phyloP scores from a whole-genome alignment of 2,113 vertebrate genomes.

The Coptodon bakossiorum region DNA sequence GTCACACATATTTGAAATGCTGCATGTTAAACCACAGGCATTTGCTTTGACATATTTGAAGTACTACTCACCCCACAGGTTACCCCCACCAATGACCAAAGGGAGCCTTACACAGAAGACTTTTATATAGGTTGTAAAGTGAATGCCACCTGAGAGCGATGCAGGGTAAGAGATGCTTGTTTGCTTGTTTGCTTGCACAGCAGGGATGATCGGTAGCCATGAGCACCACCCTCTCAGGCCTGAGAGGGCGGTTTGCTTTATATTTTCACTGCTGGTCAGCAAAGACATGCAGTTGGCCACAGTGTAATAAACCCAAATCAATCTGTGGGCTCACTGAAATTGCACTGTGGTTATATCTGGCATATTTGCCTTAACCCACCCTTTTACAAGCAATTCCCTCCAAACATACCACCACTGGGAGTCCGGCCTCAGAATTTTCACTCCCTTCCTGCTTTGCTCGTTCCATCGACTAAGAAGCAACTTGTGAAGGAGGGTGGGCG shows the following conservation, averaged over 20 bases:
- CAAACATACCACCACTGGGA: not conserved
- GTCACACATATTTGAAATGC: not conserved
- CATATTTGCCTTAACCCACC: conserved; percentile 1
- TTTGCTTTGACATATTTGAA: not conserved
- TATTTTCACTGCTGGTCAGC: conserved; percentile 30
- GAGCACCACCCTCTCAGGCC: not conserved
- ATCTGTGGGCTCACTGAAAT: conserved; percentile 13
- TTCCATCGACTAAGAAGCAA: not conserved
- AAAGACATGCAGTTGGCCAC: conserved; percentile 11
- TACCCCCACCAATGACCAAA: not conserved
- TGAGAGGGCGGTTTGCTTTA: not conserved
- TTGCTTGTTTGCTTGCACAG: conserved; percentile 7
- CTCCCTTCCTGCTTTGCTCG: not conserved
- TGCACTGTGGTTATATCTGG: not conserved
- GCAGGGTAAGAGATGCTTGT: conserved; percentile 1
- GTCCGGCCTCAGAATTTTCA: not conserved
- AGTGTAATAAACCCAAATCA: conserved; percentile 39
- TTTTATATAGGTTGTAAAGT: not conserved
- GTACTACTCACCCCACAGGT: not conserved
- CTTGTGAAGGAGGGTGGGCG: not conserved
- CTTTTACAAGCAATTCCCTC: not conserved
- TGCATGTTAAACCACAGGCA: not conserved
- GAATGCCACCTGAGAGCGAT: conserved; percentile 23
- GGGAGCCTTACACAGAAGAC: not conserved
- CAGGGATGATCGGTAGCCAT: not conserved